A percentile compares a stretch with the other conserved stretches of the same genome.
phyloP scores from a whole-genome alignment of 2,113 vertebrate species.

The Lota lota region DNA sequence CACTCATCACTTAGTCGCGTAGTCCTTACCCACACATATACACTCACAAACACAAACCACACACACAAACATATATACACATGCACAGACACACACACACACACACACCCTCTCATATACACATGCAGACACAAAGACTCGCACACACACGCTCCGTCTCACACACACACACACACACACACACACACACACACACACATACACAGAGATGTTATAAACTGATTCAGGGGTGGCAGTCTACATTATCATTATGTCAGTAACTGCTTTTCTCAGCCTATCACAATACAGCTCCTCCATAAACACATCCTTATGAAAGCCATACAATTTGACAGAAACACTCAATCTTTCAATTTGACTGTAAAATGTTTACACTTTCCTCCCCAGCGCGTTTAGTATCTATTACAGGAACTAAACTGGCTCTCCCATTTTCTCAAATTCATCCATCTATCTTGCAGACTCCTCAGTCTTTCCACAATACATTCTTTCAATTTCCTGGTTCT shows the following conservation, averaged over 20 bases:
- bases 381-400: constrained; percentile 23
- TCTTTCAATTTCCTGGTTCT: constrained; percentile 62
- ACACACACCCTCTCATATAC: too few species aligned
- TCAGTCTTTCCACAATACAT: constrained; percentile 43
- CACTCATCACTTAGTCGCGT: too few species aligned
- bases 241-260: constrained; percentile 54
- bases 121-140: too few species aligned
- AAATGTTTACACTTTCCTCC: constrained; percentile 42
- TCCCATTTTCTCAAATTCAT: constrained; percentile 60
- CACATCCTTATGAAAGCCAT: constrained; percentile 51
- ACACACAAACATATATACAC: too few species aligned
- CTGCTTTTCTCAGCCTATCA: constrained; percentile 45
- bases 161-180: not conserved
- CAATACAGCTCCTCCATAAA: constrained; percentile 44
- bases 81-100: too few species aligned
- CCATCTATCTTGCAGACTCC: constrained; percentile 41
- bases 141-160: too few species aligned
- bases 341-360: constrained; percentile 40
- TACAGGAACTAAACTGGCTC: constrained; percentile 46
- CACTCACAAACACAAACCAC: too few species aligned
- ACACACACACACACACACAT: not conserved
- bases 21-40: too few species aligned
- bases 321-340: constrained; percentile 45
- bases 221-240: constrained; percentile 42
- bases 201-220: not conserved